Conservation (phyloP, 2,797 vertebrate species). For the Gila robusta region DNA sequence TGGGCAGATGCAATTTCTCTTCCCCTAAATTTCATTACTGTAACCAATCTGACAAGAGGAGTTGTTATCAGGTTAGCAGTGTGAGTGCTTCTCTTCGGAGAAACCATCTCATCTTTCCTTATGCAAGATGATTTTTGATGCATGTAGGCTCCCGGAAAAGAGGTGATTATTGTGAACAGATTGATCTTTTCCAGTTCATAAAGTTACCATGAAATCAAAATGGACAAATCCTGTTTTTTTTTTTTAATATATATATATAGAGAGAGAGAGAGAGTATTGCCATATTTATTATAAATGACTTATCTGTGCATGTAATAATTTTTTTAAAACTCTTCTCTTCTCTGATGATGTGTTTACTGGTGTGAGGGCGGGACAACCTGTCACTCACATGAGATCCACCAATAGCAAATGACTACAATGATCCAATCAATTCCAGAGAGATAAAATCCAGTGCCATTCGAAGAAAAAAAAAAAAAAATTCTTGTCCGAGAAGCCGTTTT, state of each 20-base stretch:
- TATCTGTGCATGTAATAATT: not conserved
- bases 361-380: not conserved
- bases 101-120: slow-evolving; percentile 58
- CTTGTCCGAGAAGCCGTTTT: not conserved
- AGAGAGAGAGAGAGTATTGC: too few relatives aligned
- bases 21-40: slow-evolving; percentile 77
- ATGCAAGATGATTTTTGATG: slow-evolving; percentile 7
- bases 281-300: not conserved
- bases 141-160: slow-evolving; percentile 22
- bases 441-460: not conserved
- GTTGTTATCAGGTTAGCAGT: slow-evolving; percentile 77
- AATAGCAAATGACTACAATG: not conserved
- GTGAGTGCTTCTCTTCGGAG: slow-evolving; percentile 55
- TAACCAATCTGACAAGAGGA: slow-evolving; percentile 76
- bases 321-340: not conserved
- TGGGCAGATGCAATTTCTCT: slow-evolving; percentile 70
- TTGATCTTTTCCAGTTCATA: not conserved
- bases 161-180: not conserved
- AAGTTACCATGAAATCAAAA: not conserved
- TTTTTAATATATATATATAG: too few relatives aligned
- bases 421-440: not conserved
- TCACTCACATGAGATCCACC: not conserved
- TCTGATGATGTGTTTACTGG: not conserved
- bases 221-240: not conserved
- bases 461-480: not conserved